A percentile compares a stretch with the other conserved stretches of the same genome.
Conservation (phyloP, 1,140 invertebrate genomes). For the Homalodisca vitripennis region DNA sequence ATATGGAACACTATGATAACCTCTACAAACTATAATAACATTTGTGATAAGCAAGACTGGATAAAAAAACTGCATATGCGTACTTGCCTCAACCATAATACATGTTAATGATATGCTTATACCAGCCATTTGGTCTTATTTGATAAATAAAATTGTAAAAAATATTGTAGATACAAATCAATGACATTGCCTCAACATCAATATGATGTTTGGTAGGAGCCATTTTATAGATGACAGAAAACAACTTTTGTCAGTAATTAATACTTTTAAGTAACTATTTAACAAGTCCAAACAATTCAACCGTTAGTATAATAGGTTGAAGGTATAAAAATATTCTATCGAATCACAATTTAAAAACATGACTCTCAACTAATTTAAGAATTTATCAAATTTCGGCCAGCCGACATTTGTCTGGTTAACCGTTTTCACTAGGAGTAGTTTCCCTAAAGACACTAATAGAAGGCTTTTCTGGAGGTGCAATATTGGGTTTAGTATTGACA, state of each 20-base stretch:
- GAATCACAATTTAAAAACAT: no score
- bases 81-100: slow-evolving; percentile 13
- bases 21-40: slow-evolving; percentile 15
- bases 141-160: neutral
- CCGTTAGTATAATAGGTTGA: neutral
- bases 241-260: neutral
- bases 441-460: slow-evolving; percentile 37
- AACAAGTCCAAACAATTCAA: slow-evolving; percentile 11
- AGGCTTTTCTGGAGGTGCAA: slow-evolving; percentile 34
- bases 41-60: slow-evolving; percentile 2
- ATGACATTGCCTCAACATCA: slow-evolving; percentile 22
- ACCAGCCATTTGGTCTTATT: no score
- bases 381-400: no score
- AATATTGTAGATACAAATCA: no score
- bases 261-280: neutral
- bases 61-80: neutral
- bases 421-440: slow-evolving; percentile 21
- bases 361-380: no score
- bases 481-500: neutral
- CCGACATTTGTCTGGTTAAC: slow-evolving; percentile 9
- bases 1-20: slow-evolving; percentile 2
- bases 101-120: slow-evolving; percentile 2
- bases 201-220: slow-evolving; percentile 1
- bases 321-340: neutral
- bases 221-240: neutral